phyloP scores from a whole-genome alignment of 1,140 invertebrate genomes.

The Eupeodes corollae region DNA sequence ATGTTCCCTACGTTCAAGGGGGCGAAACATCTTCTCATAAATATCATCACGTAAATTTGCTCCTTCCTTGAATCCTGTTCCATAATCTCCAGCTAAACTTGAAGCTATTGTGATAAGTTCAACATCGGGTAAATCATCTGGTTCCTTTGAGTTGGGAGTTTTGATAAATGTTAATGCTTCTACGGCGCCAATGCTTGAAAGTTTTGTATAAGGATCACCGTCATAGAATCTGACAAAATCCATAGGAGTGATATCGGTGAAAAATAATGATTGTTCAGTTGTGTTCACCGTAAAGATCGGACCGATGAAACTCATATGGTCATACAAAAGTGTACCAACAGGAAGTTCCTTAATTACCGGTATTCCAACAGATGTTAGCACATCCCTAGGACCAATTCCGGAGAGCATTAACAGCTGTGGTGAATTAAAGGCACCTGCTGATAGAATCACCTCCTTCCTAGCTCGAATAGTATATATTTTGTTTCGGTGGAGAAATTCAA shows the following conservation, averaged over 20 bases:
- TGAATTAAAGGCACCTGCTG: slow-evolving; percentile 62
- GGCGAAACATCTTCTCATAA: slow-evolving; percentile 46
- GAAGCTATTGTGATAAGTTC: slow-evolving; percentile 47
- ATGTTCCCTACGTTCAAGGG: slow-evolving; percentile 45
- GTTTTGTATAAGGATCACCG: slow-evolving; percentile 17
- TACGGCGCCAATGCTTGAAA: slow-evolving; percentile 42
- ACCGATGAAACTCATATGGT: slow-evolving; percentile 55
- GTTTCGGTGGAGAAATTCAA: slow-evolving; percentile 47
- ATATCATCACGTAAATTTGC: slow-evolving; percentile 45
- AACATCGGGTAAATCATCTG: slow-evolving; percentile 46
- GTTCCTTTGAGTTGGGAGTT: slow-evolving; percentile 43
- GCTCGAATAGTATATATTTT: slow-evolving; percentile 40
- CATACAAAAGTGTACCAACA: slow-evolving; percentile 58
- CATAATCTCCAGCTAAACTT: slow-evolving; percentile 50
- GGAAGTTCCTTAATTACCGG: slow-evolving; percentile 49
- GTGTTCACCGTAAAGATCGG: slow-evolving; percentile 43
- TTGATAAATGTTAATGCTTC: slow-evolving; percentile 55
- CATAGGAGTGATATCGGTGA: slow-evolving; percentile 3
- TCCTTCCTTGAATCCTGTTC: slow-evolving; percentile 43
- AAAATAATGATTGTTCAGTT: slow-evolving; percentile 15
- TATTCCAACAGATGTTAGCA: slow-evolving; percentile 52
- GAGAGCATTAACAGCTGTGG: slow-evolving; percentile 68
- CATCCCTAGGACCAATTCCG: slow-evolving; percentile 56
- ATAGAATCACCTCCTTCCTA: slow-evolving; percentile 53
- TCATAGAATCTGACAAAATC: slow-evolving; percentile 15